phyloP scores from a whole-genome alignment of 2,797 vertebrate species.

The Schizopygopsis pylzovi region DNA sequence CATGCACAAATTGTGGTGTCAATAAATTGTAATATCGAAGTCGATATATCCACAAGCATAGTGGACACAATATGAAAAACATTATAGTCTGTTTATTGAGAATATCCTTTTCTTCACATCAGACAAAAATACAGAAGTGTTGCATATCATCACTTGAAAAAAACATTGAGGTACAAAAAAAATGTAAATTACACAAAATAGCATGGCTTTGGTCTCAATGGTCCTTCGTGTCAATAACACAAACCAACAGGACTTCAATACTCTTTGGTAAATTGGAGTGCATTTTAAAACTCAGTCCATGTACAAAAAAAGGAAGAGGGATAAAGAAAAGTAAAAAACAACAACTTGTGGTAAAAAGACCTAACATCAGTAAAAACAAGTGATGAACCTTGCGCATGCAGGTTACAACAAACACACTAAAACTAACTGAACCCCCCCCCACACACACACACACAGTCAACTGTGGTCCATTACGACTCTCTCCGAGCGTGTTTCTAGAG shows the following conservation, averaged over 20 bases:
- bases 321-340: conserved; percentile 7
- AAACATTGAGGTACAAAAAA: conserved; percentile 71
- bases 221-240: conserved; percentile 23
- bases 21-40: not conserved
- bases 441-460: conserved; percentile 36
- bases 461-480: conserved; percentile 50
- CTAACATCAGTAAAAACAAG: conserved; percentile 21
- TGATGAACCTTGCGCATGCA: conserved; percentile 9
- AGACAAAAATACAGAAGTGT: conserved; percentile 32
- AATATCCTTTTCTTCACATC: conserved; percentile 28
- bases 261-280: conserved; percentile 79
- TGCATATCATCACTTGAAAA: conserved; percentile 47
- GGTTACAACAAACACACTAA: conserved; percentile 28
- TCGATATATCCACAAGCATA: not conserved
- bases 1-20: conserved; percentile 24
- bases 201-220: conserved; percentile 71
- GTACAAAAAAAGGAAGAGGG: conserved; percentile 40
- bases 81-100: not conserved
- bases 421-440: not conserved
- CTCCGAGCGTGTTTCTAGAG: conserved; percentile 71
- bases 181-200: conserved; percentile 65
- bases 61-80: conserved; percentile 16
- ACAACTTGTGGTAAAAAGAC: conserved; percentile 15
- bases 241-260: conserved; percentile 71
- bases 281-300: conserved; percentile 58